Percentiles rank a stretch among this genome's conserved stretches.
Conservation (phyloP, 2,113 vertebrate genomes). For the Theristicus caerulescens region DNA sequence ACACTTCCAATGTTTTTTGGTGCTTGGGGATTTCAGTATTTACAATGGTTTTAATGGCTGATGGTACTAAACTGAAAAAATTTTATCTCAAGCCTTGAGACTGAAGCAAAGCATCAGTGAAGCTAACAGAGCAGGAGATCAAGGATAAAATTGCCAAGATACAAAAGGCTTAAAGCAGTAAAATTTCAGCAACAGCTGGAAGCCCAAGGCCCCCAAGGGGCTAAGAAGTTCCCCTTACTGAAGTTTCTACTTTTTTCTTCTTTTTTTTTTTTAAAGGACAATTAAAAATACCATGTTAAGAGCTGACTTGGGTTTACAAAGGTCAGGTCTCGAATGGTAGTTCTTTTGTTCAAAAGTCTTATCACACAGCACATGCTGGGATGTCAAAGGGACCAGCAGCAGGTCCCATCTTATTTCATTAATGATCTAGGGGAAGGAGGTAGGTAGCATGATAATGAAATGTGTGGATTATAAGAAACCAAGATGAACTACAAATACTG, state of each 20-base stretch:
- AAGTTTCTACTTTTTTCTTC: not conserved
- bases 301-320: constrained; percentile 24
- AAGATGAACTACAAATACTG: not conserved
- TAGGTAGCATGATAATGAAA: not conserved
- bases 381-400: not conserved
- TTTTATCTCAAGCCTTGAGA: not conserved
- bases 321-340: not conserved
- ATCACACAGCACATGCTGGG: not conserved
- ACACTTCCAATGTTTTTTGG: not conserved
- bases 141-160: not conserved
- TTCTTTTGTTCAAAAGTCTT: constrained; percentile 32
- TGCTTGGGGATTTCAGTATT: not conserved
- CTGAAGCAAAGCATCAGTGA: not conserved
- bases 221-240: not conserved
- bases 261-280: not conserved
- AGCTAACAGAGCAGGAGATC: not conserved
- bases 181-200: constrained; percentile 37
- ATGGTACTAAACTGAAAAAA: not conserved
- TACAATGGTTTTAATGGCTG: not conserved
- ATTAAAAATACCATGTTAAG: constrained; percentile 30
- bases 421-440: not conserved
- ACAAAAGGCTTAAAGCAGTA: constrained; percentile 43
- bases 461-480: not conserved
- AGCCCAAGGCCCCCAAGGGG: constrained; percentile 1
- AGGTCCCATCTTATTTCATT: not conserved